These are phyloP conservation scores for Octomys mimax DNA, from an alignment of 2,797 vertebrate genomes.

Conservation along the genomic window DNA sequence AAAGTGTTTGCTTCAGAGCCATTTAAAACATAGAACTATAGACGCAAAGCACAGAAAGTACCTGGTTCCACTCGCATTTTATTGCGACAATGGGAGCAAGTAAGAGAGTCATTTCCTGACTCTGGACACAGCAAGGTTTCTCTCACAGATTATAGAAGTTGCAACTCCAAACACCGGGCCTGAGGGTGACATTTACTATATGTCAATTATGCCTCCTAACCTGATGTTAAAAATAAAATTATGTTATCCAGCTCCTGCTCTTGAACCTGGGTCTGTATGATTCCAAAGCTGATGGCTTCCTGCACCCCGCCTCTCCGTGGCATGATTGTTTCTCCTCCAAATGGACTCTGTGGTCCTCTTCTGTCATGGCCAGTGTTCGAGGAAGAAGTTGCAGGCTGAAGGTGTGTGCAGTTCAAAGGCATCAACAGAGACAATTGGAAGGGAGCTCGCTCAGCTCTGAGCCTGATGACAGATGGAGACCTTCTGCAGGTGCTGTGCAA, in stretches of 20 bases:
- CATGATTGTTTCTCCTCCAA: not conserved
- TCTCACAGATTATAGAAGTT: not conserved
- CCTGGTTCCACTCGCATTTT: slow-evolving; percentile 2
- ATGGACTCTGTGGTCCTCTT: not conserved
- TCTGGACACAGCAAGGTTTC: not conserved
- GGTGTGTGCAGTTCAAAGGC: not conserved
- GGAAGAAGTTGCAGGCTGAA: slow-evolving; percentile 26
- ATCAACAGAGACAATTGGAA: not conserved
- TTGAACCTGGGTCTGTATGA: not conserved
- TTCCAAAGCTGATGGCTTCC: not conserved
- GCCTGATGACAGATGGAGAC: not conserved
- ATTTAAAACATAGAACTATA: slow-evolving; percentile 15
- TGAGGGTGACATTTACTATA: not conserved
- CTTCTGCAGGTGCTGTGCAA: not conserved
- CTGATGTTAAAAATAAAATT: not conserved
- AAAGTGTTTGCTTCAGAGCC: not conserved
- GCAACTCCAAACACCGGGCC: slow-evolving; percentile 25
- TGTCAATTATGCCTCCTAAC: slow-evolving; percentile 28
- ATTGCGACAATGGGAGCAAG: not conserved
- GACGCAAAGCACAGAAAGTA: not conserved
- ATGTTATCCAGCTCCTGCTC: not conserved
- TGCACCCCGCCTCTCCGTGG: not conserved
- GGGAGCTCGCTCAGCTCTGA: not conserved
- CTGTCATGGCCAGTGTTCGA: not conserved
- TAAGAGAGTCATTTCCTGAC: not conserved